Conservation (phyloP, 2,888 invertebrate species). For the Leistus spinibarbis region DNA sequence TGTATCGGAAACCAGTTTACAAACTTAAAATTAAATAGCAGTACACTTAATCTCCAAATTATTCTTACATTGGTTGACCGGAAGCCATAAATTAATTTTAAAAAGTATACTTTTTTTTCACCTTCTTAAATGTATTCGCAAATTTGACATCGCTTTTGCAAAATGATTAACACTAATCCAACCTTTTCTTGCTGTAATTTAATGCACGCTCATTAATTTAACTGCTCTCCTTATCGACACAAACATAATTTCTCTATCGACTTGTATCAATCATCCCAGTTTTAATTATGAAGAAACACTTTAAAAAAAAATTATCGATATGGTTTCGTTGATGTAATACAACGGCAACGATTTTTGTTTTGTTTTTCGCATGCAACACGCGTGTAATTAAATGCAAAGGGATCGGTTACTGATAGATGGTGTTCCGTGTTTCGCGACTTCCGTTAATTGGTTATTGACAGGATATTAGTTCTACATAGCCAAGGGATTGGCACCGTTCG, state of each 20-base stretch:
- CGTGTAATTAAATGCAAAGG: constrained; percentile 31
- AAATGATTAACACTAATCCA: constrained; percentile 22
- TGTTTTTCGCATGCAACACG: neutral
- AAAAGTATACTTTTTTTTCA: constrained; percentile 4
- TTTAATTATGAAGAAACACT: neutral
- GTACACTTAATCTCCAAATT: neutral
- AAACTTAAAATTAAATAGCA: neutral
- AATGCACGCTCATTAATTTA: constrained; percentile 24
- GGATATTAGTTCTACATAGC: constrained; percentile 37
- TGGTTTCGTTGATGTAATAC: neutral
- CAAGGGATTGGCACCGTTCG: constrained; percentile 19
- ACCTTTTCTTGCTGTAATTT: constrained; percentile 16
- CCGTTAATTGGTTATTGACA: constrained; percentile 39
- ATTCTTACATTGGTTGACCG: constrained; percentile 7
- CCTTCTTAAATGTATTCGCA: neutral
- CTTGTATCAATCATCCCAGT: constrained; percentile 22
- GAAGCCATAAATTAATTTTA: constrained; percentile 21
- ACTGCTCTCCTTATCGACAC: neutral
- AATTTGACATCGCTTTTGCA: constrained; percentile 24
- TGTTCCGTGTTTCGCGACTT: constrained; percentile 28
- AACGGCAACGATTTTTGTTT: neutral
- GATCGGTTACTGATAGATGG: constrained; percentile 28
- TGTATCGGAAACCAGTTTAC: neutral
- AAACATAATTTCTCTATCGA: constrained; percentile 30
- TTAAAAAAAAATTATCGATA: neutral